These are phyloP conservation scores for Ophion costatus DNA, from an alignment of 2,888 invertebrate genomes.

Conservation along the genomic window DNA sequence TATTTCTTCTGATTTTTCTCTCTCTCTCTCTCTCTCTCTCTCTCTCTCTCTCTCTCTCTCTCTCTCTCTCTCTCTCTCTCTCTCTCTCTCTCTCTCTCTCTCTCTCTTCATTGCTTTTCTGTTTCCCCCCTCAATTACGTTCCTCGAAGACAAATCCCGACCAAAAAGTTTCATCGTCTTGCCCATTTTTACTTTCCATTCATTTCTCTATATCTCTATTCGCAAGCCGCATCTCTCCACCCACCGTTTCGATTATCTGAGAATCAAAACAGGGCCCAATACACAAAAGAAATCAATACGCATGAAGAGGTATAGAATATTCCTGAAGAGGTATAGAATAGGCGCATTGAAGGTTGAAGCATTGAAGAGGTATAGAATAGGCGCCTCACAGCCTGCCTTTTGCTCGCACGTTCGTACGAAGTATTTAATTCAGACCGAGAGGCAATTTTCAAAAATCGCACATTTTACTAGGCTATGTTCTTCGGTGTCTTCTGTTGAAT, in stretches of 20 bases:
- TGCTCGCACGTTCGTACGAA: no score
- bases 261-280: slow-evolving; percentile 10
- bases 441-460: no score
- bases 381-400: neutral
- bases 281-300: neutral
- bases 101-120: neutral
- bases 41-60: no score
- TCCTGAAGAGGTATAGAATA: neutral
- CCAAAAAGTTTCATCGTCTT: slow-evolving; percentile 51
- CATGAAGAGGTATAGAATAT: neutral
- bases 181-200: slow-evolving; percentile 14
- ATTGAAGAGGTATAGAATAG: neutral
- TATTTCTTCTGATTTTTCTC: no score
- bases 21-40: no score
- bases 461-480: no score
- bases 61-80: neutral
- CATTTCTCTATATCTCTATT: slow-evolving; percentile 10
- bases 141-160: slow-evolving; percentile 55
- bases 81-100: slow-evolving; percentile 27
- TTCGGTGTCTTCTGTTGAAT: no score
- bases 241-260: slow-evolving; percentile 8
- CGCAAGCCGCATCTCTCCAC: slow-evolving; percentile 7
- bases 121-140: slow-evolving; percentile 32
- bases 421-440: no score
- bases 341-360: no score